Evolutionary conservation across 2,888 invertebrate genomes (phyloP), one percentile per base, ranked within the genome.

Genomic region (Clivina fossor): DNA sequence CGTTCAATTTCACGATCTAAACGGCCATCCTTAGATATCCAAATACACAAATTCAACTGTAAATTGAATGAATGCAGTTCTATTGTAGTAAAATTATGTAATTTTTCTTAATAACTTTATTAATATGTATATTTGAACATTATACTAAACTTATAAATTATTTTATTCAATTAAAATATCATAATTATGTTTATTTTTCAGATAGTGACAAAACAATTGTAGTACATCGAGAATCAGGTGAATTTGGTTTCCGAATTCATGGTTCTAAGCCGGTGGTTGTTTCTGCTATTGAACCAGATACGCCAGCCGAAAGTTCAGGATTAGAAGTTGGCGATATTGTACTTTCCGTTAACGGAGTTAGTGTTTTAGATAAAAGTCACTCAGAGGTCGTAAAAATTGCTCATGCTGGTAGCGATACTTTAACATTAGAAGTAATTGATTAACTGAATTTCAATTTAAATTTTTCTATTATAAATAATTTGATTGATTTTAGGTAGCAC

Each of bases 191-290:
- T n/a, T n/a, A n/a, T n/a, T 61, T 71, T 77, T 3, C 75, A 93
- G 93, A 91, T 73, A 87, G 90, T 67, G 93, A 93, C 76, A 93
- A 93, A 74, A 86, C 86, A 13, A 88, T 94, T 24, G 80, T 88
- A 49, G 89, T 93, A 3, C 84, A 85, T 61, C 84, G 90, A 47
- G 88, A 89, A 64, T 85, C 87, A 18, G 91, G 91, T 28, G 95
- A 94, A 70, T 96, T 94, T 71, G 95, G 95, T 9, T 94, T 97
- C 73, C 84, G 96, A 58, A 94, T 97, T 68, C 93, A 95, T 66
- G 95, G 95, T 19, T 92, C 93, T 56, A 90, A 92, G 68, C 96
- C 96, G 1, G 94, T 95, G n/a, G 93, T 95, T 9, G 93, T 96
- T 20, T 94, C 95, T 2, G 93, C 93, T 15, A 93, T 96, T 63